phyloP scores from a whole-genome alignment of 1,140 invertebrate species.

The Eueides isabella region DNA sequence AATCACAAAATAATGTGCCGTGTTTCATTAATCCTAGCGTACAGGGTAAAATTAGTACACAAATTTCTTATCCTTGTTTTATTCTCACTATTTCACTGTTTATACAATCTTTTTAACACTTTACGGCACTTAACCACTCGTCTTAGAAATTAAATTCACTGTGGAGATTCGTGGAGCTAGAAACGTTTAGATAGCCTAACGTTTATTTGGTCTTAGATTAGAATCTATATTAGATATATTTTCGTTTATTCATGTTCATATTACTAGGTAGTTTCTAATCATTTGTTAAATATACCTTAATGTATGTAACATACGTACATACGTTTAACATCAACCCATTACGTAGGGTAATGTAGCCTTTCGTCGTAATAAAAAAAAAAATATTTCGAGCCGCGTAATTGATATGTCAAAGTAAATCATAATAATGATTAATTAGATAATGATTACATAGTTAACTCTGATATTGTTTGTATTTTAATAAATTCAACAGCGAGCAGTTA shows the following conservation, averaged over 20 bases:
- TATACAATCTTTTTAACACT: constrained; percentile 73
- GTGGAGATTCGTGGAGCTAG: constrained; percentile 72
- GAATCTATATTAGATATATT: constrained; percentile 56
- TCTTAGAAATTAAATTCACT: constrained; percentile 73
- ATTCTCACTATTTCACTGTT: constrained; percentile 76
- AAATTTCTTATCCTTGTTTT: constrained; percentile 72
- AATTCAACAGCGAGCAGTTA: constrained; percentile 77
- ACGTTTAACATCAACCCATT: constrained; percentile 64
- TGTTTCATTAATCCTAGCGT: constrained; percentile 79
- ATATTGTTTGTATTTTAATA: constrained; percentile 73
- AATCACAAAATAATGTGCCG: constrained; percentile 34
- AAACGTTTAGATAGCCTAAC: constrained; percentile 61
- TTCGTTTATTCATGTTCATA: constrained; percentile 54
- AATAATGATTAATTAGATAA: constrained; percentile 79
- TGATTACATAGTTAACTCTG: constrained; percentile 75
- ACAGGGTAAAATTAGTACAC: constrained; percentile 81
- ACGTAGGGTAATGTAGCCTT: constrained; percentile 74
- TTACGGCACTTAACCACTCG: constrained; percentile 74
- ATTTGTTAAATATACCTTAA: constrained; percentile 46
- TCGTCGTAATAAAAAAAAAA: constrained; percentile 73
- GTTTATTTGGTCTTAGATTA: constrained; percentile 68
- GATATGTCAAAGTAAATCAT: constrained; percentile 81
- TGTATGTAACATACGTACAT: constrained; percentile 44
- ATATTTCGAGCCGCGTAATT: constrained; percentile 80
- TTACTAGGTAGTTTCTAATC: constrained; percentile 54